Evolutionary conservation across 2,888 invertebrate species (phyloP).

Genomic region (Diaphora mendica): DNA sequence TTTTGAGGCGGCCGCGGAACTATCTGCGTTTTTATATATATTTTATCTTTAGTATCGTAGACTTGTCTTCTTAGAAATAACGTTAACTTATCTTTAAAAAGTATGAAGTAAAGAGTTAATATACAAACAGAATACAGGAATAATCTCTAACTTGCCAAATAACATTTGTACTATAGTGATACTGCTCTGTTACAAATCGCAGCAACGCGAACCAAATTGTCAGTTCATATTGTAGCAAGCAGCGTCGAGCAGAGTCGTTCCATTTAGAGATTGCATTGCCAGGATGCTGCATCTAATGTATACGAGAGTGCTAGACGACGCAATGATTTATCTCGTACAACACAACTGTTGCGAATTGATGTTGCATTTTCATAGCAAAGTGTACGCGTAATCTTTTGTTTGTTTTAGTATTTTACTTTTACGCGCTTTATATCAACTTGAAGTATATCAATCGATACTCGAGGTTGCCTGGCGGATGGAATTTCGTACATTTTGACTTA

Average conservation of each 20-base stretch:
- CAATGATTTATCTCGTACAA: slow-evolving; percentile 21
- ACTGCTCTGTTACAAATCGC: slow-evolving; percentile 12
- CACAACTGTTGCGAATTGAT: background rate
- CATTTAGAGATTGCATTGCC: slow-evolving; percentile 33
- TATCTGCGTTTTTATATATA: no score
- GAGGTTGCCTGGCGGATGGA: background rate
- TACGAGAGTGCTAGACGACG: slow-evolving; percentile 6
- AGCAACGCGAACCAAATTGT: slow-evolving; percentile 22
- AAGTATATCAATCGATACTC: background rate
- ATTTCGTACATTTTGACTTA: background rate
- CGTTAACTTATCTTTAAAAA: background rate
- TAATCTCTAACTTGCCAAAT: background rate
- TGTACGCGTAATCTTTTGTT: background rate
- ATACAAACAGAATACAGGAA: background rate
- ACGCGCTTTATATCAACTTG: background rate
- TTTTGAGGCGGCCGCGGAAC: no score
- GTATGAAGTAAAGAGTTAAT: background rate
- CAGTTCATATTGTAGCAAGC: slow-evolving; percentile 22
- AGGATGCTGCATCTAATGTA: slow-evolving; percentile 23
- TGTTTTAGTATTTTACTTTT: background rate
- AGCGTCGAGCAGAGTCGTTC: slow-evolving; percentile 13
- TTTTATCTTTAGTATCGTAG: no score
- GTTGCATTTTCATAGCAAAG: background rate
- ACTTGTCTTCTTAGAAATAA: background rate
- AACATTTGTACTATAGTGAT: slow-evolving; percentile 3